Evolutionary conservation across 2,888 invertebrate genomes (phyloP).

Genomic region (Ischnura elegans): DNA sequence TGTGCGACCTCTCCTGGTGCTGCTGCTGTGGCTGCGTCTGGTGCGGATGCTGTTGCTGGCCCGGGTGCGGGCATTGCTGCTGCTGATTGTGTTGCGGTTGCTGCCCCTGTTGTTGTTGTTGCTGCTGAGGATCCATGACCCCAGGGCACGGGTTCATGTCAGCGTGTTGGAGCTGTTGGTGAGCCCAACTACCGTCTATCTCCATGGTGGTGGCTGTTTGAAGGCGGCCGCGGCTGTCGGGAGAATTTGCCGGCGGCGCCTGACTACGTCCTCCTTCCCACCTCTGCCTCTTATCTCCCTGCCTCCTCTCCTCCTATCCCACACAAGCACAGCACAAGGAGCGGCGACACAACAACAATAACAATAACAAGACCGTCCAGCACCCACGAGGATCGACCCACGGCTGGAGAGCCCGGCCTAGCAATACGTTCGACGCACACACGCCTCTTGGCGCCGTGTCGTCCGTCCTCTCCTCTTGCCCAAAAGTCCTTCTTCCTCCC

Average conservation of each 20-base stretch:
- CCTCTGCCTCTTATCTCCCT: neutral
- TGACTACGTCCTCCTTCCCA: neutral
- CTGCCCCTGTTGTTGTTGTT: neutral
- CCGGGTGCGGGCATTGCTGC: neutral
- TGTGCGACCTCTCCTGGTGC: slow-evolving; percentile 35
- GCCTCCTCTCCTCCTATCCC: neutral
- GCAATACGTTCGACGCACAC: neutral
- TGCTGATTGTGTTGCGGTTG: slow-evolving; percentile 15
- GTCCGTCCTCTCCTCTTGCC: slow-evolving; percentile 42
- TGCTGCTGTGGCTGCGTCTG: slow-evolving; percentile 31
- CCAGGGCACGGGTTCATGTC: slow-evolving; percentile 41
- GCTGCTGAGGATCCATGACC: slow-evolving; percentile 37
- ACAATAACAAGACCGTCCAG: neutral
- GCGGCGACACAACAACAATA: neutral
- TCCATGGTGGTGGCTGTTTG: slow-evolving; percentile 33
- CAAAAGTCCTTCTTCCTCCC: slow-evolving; percentile 55
- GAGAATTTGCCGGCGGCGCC: neutral
- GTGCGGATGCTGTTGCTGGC: slow-evolving; percentile 38
- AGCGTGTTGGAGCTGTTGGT: slow-evolving; percentile 50
- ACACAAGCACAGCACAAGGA: neutral
- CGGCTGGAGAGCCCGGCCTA: neutral
- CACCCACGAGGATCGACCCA: slow-evolving; percentile 38
- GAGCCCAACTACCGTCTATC: slow-evolving; percentile 61
- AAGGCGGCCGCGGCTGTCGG: neutral
- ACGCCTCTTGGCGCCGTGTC: neutral